Conservation (phyloP, 2,888 invertebrate genomes). For the Lacanobia wlatinum region DNA sequence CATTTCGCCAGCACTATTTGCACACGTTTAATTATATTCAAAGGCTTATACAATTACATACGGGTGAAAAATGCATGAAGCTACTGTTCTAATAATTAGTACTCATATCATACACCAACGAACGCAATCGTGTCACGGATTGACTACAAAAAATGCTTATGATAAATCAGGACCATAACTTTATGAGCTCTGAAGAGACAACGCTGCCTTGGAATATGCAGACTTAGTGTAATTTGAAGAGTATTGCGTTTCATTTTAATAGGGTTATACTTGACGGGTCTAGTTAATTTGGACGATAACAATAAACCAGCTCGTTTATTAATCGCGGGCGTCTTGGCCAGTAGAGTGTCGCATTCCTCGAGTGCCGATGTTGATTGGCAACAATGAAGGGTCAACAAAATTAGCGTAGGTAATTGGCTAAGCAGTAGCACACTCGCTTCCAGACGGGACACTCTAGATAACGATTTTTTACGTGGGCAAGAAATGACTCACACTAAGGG, state of each 20-base stretch:
- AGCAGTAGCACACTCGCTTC: slow-evolving; percentile 49
- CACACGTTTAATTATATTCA: slow-evolving; percentile 46
- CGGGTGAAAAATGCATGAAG: slow-evolving; percentile 40
- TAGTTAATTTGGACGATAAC: slow-evolving; percentile 66
- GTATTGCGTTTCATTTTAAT: slow-evolving; percentile 38
- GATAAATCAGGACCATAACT: slow-evolving; percentile 65
- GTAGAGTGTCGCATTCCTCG: slow-evolving; percentile 76
- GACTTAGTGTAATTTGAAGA: slow-evolving; percentile 37
- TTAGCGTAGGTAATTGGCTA: slow-evolving; percentile 68
- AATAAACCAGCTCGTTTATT: slow-evolving; percentile 71
- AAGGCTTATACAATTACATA: slow-evolving; percentile 26
- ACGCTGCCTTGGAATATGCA: slow-evolving; percentile 53
- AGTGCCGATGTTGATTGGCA: slow-evolving; percentile 77
- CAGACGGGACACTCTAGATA: slow-evolving; percentile 33
- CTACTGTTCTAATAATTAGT: slow-evolving; percentile 56
- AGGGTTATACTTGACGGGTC: slow-evolving; percentile 58
- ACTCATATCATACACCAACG: slow-evolving; percentile 68
- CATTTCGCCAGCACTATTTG: slow-evolving; percentile 45
- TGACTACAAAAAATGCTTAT: slow-evolving; percentile 72
- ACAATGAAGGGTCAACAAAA: slow-evolving; percentile 79
- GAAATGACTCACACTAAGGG: slow-evolving; percentile 48
- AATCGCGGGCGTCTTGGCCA: slow-evolving; percentile 68
- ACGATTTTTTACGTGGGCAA: slow-evolving; percentile 55
- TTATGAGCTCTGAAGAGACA: slow-evolving; percentile 48
- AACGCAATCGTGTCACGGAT: slow-evolving; percentile 76